Conservation (phyloP, 2,888 invertebrate species). For the Dryobota labecula region DNA sequence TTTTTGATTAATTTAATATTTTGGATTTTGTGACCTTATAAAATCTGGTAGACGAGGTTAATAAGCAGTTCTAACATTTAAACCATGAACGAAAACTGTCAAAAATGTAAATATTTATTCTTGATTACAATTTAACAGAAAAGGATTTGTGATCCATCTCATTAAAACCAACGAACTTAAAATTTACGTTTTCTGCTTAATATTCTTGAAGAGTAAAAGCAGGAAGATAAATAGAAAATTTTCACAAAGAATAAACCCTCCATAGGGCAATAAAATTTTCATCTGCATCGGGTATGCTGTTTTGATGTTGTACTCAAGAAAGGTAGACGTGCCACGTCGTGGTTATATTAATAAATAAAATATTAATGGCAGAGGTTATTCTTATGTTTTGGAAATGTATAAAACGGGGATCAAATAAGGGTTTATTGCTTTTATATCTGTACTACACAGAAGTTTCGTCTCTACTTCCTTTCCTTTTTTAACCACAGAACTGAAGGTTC, state of each 20-base stretch:
- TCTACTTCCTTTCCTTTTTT: no score
- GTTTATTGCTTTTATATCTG: neutral
- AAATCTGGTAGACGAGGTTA: neutral
- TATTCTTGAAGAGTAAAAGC: slow-evolving; percentile 18
- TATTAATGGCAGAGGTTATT: neutral
- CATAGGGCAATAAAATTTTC: slow-evolving; percentile 23
- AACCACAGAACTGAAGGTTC: neutral
- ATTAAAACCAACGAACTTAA: neutral
- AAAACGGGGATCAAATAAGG: neutral
- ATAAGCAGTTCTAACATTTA: neutral
- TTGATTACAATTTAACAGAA: slow-evolving; percentile 6
- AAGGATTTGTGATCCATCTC: neutral
- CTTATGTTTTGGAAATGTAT: neutral
- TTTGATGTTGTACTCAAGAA: slow-evolving; percentile 9
- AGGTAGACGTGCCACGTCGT: neutral
- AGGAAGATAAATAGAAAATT: slow-evolving; percentile 27
- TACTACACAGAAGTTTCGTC: no score
- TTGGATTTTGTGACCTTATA: neutral
- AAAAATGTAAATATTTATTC: neutral
- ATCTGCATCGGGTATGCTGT: slow-evolving; percentile 25
- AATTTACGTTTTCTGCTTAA: slow-evolving; percentile 10
- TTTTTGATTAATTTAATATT: neutral
- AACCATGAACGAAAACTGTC: neutral
- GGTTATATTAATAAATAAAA: neutral
- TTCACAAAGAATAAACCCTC: slow-evolving; percentile 10